Conservation (phyloP, 2,888 invertebrate species). For the Homarus gammarus region DNA sequence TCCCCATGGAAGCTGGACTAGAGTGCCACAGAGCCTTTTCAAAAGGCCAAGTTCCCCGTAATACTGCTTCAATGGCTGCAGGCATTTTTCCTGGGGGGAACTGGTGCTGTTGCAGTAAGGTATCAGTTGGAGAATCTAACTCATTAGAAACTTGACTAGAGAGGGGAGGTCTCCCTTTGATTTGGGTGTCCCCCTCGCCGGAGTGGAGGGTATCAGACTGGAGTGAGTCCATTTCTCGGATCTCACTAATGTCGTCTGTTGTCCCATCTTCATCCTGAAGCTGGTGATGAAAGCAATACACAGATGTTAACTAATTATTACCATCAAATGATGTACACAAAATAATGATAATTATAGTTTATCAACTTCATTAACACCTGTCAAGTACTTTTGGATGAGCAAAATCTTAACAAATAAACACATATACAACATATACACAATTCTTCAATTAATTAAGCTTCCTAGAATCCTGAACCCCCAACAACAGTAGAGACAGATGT, state of each 20-base stretch:
- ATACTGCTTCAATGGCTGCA: conserved; percentile 74
- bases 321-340: no score
- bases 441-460: no score
- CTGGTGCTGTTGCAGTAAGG: conserved; percentile 46
- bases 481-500: no score
- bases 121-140: conserved; percentile 46
- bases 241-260: conserved; percentile 62
- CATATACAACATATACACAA: no score
- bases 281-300: conserved; percentile 11
- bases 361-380: no score
- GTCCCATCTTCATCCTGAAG: conserved; percentile 62
- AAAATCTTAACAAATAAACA: no score
- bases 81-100: conserved; percentile 59
- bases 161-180: conserved; percentile 30
- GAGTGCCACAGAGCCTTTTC: conserved; percentile 76
- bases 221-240: conserved; percentile 53
- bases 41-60: conserved; percentile 75
- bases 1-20: conserved; percentile 74
- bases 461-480: no score
- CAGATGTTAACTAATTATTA: no score
- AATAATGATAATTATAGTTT: no score
- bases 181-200: conserved; percentile 23
- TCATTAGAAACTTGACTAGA: conserved; percentile 38
- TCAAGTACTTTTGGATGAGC: no score
- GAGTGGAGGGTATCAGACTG: conserved; percentile 54